Conservation (phyloP, 2,113 vertebrate species). For the Callipepla squamata region DNA sequence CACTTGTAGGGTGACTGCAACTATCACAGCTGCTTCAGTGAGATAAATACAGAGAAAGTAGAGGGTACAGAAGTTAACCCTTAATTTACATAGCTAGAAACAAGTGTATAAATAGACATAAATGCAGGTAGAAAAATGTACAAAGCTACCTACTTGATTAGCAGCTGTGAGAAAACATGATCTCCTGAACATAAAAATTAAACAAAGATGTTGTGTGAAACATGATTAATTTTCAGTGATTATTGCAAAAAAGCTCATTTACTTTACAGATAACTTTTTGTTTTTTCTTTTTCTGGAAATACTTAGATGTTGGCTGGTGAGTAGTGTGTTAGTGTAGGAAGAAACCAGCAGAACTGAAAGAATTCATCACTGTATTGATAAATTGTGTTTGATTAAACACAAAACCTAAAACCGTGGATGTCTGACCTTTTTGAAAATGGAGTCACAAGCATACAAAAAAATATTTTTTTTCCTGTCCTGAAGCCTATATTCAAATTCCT, state of each 20-base stretch:
- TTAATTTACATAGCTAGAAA: neutral
- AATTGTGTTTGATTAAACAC: neutral
- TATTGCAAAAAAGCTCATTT: neutral
- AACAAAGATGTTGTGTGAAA: neutral
- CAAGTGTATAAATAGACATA: neutral
- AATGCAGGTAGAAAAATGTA: neutral
- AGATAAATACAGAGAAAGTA: constrained; percentile 15
- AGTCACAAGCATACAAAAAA: too few species aligned
- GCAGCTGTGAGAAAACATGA: neutral
- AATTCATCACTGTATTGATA: neutral
- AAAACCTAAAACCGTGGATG: neutral
- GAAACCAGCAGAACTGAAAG: neutral
- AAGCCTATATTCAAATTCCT: too few species aligned
- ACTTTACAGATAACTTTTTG: neutral
- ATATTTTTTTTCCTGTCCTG: too few species aligned
- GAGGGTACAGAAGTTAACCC: neutral
- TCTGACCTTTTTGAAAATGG: too few species aligned
- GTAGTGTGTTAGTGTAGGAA: neutral
- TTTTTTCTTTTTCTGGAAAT: neutral
- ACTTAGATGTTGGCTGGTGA: neutral
- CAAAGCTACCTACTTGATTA: neutral
- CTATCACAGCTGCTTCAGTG: neutral
- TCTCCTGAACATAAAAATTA: neutral
- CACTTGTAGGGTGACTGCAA: constrained; percentile 18
- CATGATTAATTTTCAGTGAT: fast-evolving